Evolutionary conservation across 1,140 invertebrate species (phyloP).

Genomic region (Bicyclus anynana): DNA sequence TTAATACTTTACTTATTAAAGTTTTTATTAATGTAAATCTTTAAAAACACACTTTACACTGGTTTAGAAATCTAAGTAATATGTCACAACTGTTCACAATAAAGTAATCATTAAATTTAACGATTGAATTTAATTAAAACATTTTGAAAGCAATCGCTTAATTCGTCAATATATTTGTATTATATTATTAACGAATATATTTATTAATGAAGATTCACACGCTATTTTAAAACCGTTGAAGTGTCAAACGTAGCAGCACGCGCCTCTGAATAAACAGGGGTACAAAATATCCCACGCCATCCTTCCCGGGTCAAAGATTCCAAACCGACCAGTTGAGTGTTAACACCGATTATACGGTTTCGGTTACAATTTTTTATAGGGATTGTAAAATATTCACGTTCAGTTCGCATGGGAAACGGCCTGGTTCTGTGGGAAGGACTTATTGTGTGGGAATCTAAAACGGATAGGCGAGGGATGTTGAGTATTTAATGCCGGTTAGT

Average conservation of each 20-base stretch:
- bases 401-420: not conserved
- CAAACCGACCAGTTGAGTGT: slow-evolving; percentile 3
- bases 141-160: too few relatives aligned
- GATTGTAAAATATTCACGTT: not conserved
- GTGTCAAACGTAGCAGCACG: not conserved
- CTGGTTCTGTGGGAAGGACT: not conserved
- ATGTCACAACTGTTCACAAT: too few relatives aligned
- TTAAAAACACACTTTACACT: too few relatives aligned
- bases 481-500: not conserved
- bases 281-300: slow-evolving; percentile 4
- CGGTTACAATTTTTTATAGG: not conserved
- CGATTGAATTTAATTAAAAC: too few relatives aligned
- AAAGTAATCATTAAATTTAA: too few relatives aligned
- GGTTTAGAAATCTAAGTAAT: too few relatives aligned
- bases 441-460: not conserved
- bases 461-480: not conserved
- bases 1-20: too few relatives aligned
- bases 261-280: not conserved
- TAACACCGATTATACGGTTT: not conserved
- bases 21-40: too few relatives aligned
- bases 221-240: not conserved
- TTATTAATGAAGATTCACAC: too few relatives aligned
- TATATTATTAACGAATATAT: too few relatives aligned
- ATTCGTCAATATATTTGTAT: too few relatives aligned
- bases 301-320: slow-evolving; percentile 3